phyloP scores from a whole-genome alignment of 2,113 vertebrate species.

The Sigmodon hispidus region DNA sequence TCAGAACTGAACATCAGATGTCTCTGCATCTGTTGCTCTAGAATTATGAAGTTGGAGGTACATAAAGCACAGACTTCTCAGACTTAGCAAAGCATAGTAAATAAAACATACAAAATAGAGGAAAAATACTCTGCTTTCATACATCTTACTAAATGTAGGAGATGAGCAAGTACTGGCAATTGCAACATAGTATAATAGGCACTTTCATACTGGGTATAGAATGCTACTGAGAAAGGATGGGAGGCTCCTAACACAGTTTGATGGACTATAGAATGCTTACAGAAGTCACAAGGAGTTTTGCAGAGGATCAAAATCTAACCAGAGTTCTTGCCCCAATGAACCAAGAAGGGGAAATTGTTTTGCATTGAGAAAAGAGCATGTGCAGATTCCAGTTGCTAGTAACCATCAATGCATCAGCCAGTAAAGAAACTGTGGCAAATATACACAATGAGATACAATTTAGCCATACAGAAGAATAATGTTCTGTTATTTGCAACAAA shows the following conservation, averaged over 20 bases:
- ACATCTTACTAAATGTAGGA: not conserved
- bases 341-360: not conserved
- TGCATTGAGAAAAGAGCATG: not conserved
- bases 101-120: not conserved
- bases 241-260: not conserved
- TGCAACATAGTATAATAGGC: not conserved
- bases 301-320: not conserved
- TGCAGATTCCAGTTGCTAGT: not conserved
- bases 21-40: constrained; percentile 97
- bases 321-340: not conserved
- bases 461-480: not conserved
- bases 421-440: not conserved
- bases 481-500: not conserved
- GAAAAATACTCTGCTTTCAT: not conserved
- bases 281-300: not conserved
- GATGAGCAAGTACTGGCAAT: not conserved
- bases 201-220: not conserved
- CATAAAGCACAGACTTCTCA: constrained; percentile 92
- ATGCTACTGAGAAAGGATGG: not conserved
- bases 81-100: constrained; percentile 71
- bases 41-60: constrained; percentile 95
- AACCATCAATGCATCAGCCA: not conserved
- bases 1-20: constrained; percentile 97
- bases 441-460: not conserved
- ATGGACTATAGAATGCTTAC: not conserved